Base-by-base conservation (phyloP, 2,888 invertebrate species). In the Tetragonisca angustula region DNA sequence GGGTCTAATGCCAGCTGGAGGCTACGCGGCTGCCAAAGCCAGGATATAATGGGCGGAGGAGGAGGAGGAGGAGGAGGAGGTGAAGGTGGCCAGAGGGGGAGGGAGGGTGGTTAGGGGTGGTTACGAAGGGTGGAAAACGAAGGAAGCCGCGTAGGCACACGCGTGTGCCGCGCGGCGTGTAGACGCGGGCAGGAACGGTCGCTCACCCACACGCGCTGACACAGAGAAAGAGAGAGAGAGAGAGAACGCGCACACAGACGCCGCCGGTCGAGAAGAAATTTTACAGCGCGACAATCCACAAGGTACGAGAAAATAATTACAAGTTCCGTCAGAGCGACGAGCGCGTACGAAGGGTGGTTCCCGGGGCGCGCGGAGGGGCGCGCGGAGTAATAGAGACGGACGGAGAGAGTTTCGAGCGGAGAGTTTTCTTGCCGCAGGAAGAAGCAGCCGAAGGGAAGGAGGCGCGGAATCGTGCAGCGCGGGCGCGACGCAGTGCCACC, bases 241-340 rank as follows among this genome's bases (percentile, higher is more conserved):
- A 64, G 52, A 52, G 19, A 27, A 17, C 56, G 50, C 32, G 56
- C 36, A 43, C 61, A 52, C 24, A 54, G 79, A 70, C 43, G 64
- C 54, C 59, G 73, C 54, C 64, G 61, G 74, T 68, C 59, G 79
- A 78, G 76, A 76, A 83, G 81, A 84, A 91, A 92, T 91, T 92
- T 93, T 91, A 90, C 91, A 89, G 89, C 89, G 92, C 92, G 92
- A 94, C 93, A 94, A 94, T 94, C 91, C 91, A 92, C 91, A 91
- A 92, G 91, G 92, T 91, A 91, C 90, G 93, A 90, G 92, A 93
- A 94, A 94, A 94, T 94, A 94, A 94, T 94, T 94, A 93, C 94
- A 91, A 93, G 93, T 94, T 93, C 93, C 92, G 92, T 91, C 91
- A 89, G 43, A 43, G 87, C 84, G 89, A 86, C 86, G 87, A 79